A percentile compares a stretch with the other conserved stretches of the same genome.
Conservation (phyloP, 2,797 vertebrate genomes). For the Paramormyrops hopkinsi region DNA sequence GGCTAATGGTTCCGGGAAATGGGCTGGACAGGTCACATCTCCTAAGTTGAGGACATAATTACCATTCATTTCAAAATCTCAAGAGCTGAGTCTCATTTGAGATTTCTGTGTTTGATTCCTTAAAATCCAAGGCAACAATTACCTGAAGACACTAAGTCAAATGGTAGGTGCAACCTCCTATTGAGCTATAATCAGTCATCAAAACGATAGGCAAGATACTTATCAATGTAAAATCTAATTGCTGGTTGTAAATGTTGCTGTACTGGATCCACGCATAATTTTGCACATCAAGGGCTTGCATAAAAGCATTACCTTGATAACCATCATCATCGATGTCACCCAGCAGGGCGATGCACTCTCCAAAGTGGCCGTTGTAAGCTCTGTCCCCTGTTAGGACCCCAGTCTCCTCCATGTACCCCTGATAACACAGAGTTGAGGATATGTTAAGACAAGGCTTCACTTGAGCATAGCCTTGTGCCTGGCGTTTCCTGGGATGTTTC, state of each 20-base stretch:
- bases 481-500: neutral
- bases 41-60: neutral
- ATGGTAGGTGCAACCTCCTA: neutral
- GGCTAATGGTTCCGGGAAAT: neutral
- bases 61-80: neutral
- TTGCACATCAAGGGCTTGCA: neutral
- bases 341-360: slow-evolving; percentile 80
- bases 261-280: neutral
- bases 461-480: neutral
- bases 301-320: slow-evolving; percentile 71
- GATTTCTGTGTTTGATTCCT: neutral
- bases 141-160: neutral
- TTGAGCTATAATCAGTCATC: neutral
- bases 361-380: slow-evolving; percentile 89
- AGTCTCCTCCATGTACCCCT: slow-evolving; percentile 87
- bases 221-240: neutral
- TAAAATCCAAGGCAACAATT: neutral
- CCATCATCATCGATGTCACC: slow-evolving; percentile 91
- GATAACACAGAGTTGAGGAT: slow-evolving; percentile 10
- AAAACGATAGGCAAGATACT: neutral
- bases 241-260: neutral
- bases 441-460: neutral
- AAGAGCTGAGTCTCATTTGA: neutral
- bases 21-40: neutral
- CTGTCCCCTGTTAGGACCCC: slow-evolving; percentile 67